Percentiles rank a stretch among this genome's conserved stretches.
phyloP scores from a whole-genome alignment of 2,888 invertebrate genomes.

The Ectemnius lituratus region DNA sequence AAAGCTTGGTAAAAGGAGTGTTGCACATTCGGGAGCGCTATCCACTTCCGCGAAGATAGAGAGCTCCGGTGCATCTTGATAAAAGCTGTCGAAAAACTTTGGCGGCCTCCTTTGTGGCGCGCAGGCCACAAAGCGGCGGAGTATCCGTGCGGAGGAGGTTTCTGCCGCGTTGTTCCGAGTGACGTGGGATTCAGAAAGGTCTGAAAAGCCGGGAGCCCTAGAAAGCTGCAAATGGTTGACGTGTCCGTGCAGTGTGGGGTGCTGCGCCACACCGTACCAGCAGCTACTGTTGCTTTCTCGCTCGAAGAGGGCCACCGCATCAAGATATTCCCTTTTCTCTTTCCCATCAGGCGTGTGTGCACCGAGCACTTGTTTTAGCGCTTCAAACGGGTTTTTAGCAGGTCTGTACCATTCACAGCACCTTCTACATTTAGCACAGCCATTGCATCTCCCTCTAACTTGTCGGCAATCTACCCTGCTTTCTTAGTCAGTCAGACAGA shows the following conservation, averaged over 20 bases:
- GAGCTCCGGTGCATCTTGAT: constrained; percentile 16
- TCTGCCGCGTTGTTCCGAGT: constrained; percentile 39
- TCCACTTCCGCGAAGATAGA: constrained; percentile 2
- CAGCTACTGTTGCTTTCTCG: constrained; percentile 2
- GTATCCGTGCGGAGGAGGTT: constrained; percentile 20
- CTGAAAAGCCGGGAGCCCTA: constrained; percentile 42
- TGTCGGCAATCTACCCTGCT: constrained; percentile 18
- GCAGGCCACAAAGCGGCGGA: constrained; percentile 26
- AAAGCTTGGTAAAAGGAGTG: not conserved
- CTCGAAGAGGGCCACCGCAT: constrained; percentile 37
- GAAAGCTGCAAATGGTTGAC: constrained; percentile 48
- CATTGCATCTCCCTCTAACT: constrained; percentile 8
- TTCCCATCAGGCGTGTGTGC: constrained; percentile 15
- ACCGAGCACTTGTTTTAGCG: constrained; percentile 25
- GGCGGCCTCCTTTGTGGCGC: constrained; percentile 10
- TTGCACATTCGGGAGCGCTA: constrained; percentile 17
- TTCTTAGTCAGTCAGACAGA: constrained; percentile 29
- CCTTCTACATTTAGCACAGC: not conserved
- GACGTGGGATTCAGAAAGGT: constrained; percentile 43
- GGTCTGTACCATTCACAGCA: constrained; percentile 10
- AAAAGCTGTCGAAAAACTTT: constrained; percentile 45
- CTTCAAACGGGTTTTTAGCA: constrained; percentile 47
- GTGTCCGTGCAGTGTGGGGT: constrained; percentile 42
- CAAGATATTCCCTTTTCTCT: constrained; percentile 24
- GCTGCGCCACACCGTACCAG: constrained; percentile 18